A percentile compares a stretch with the other conserved stretches of the same genome.
These are phyloP conservation scores for Camponotus fellah DNA, from an alignment of 2,888 invertebrate species.

Conservation along the genomic window DNA sequence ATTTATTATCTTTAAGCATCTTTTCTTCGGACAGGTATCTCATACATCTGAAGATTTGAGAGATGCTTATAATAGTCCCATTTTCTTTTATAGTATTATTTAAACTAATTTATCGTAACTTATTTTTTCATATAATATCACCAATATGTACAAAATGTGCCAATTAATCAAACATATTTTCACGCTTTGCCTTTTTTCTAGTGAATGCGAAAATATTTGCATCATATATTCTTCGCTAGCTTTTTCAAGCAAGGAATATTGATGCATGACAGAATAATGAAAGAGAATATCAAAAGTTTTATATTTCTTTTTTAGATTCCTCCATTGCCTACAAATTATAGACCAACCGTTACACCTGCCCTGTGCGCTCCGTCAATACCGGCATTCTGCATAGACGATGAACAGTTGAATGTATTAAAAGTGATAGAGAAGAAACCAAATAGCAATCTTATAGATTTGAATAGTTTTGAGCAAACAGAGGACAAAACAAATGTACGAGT, in stretches of 20 bases:
- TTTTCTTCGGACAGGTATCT: conserved; percentile 83
- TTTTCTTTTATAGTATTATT: conserved; percentile 6
- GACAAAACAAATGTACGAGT: conserved; percentile 87
- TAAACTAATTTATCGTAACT: background rate
- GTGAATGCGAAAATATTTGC: background rate
- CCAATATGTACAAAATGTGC: background rate
- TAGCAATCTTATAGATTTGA: conserved; percentile 88
- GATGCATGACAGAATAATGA: background rate
- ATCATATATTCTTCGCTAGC: background rate
- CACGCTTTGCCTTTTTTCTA: background rate
- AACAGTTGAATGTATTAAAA: conserved; percentile 85
- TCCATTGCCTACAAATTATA: conserved; percentile 83
- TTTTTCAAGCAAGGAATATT: background rate
- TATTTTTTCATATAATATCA: background rate
- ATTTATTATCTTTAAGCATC: conserved; percentile 81
- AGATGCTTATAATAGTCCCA: conserved; percentile 33
- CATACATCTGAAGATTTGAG: conserved; percentile 30
- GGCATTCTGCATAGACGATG: conserved; percentile 76
- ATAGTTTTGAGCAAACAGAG: conserved; percentile 85
- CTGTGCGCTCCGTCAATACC: conserved; percentile 63
- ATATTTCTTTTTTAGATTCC: conserved; percentile 81
- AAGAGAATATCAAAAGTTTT: conserved; percentile 31
- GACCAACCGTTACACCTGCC: conserved; percentile 72
- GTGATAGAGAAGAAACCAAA: conserved; percentile 86
- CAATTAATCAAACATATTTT: background rate